Evolutionary conservation across 2,113 vertebrate genomes (phyloP).

Genomic region (Oncorhynchus gorbuscha): DNA sequence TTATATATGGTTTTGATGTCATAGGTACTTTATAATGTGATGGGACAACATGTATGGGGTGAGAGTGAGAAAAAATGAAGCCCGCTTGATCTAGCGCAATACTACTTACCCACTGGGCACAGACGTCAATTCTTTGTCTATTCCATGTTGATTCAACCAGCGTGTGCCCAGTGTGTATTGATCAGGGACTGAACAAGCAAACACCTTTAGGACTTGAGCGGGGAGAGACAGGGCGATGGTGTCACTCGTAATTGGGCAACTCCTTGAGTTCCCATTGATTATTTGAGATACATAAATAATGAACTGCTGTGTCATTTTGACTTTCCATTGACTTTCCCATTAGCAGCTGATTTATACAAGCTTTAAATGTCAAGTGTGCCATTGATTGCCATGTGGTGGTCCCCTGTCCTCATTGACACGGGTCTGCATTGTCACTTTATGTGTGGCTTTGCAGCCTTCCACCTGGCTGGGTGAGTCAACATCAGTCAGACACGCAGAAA

Average conservation of each 20-base stretch:
- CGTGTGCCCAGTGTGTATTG: background rate
- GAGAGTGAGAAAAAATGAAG: background rate
- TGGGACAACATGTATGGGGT: background rate
- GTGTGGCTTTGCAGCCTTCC: constrained; percentile 34
- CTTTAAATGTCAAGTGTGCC: constrained; percentile 67
- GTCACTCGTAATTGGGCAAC: constrained; percentile 9
- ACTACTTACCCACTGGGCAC: constrained; percentile 2
- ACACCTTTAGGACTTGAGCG: constrained; percentile 5
- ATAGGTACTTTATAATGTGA: background rate
- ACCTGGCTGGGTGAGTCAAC: constrained; percentile 27
- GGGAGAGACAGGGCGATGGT: constrained; percentile 8
- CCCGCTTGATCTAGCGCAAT: constrained; percentile 22
- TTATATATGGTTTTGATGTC: background rate
- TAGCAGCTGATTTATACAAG: constrained; percentile 75
- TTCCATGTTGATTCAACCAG: no score
- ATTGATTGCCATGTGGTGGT: constrained; percentile 55
- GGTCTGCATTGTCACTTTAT: constrained; percentile 37
- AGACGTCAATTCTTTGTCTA: no score
- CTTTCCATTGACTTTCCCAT: constrained; percentile 69
- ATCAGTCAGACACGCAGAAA: background rate
- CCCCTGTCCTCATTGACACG: constrained; percentile 14
- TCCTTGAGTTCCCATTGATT: constrained; percentile 53
- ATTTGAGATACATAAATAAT: constrained; percentile 72
- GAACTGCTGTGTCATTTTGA: constrained; percentile 62
- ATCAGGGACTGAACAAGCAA: constrained; percentile 22